phyloP scores from a whole-genome alignment of 1,140 invertebrate genomes.

The Zaprionus ornatus region DNA sequence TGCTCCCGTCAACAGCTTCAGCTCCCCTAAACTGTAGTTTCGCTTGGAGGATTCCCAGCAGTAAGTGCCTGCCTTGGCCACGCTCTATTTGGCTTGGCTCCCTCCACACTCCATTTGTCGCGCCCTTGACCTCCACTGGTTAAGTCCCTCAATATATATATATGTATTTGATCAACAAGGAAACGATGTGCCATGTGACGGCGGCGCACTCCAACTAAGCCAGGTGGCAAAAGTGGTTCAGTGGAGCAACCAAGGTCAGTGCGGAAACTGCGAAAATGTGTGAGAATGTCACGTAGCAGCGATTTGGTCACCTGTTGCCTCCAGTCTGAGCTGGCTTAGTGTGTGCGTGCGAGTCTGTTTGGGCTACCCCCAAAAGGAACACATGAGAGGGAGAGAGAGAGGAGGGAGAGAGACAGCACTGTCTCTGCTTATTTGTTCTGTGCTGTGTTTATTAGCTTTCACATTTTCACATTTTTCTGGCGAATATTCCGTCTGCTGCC shows the following conservation, averaged over 20 bases:
- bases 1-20: neutral
- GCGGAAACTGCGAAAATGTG: neutral
- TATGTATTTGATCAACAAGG: neutral
- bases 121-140: neutral
- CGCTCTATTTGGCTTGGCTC: neutral
- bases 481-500: conserved; percentile 10
- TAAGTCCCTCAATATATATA: neutral
- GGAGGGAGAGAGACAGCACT: neutral
- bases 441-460: conserved; percentile 32
- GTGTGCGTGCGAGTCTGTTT: neutral
- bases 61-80: neutral
- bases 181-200: neutral
- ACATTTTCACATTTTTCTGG: conserved; percentile 16
- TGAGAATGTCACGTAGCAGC: conserved; percentile 44
- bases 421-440: conserved; percentile 6
- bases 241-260: conserved; percentile 14
- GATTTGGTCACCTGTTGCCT: conserved; percentile 41
- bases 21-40: neutral
- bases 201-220: neutral
- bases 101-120: neutral
- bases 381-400: neutral
- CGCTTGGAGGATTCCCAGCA: neutral
- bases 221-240: conserved; percentile 1
- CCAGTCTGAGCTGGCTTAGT: neutral
- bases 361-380: neutral